A percentile compares a stretch with the other conserved stretches of the same genome.
These are phyloP conservation scores for Gymnocypris eckloni DNA, from an alignment of 2,797 vertebrate genomes.

Conservation along the genomic window DNA sequence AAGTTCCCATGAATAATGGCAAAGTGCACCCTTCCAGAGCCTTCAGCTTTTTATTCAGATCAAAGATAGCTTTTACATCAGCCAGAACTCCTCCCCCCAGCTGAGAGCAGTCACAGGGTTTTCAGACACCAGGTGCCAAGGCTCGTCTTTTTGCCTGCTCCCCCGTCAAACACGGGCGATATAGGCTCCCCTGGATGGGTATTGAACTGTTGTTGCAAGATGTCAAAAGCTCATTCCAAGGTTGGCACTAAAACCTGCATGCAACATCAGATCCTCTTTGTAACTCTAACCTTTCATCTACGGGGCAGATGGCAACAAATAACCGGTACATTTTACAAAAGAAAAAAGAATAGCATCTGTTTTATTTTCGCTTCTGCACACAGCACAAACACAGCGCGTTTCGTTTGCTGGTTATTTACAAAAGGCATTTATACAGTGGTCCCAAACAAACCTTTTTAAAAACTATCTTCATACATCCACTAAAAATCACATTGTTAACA, in stretches of 20 bases:
- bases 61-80: constrained; percentile 68
- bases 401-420: neutral
- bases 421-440: neutral
- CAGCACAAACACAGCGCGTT: neutral
- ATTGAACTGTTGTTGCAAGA: constrained; percentile 66
- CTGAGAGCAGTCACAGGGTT: constrained; percentile 62
- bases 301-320: constrained; percentile 46
- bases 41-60: constrained; percentile 71
- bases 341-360: constrained; percentile 25
- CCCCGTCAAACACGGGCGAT: constrained; percentile 54
- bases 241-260: constrained; percentile 54
- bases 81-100: constrained; percentile 59
- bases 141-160: constrained; percentile 55
- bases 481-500: neutral
- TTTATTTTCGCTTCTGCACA: neutral
- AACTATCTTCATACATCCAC: neutral
- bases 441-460: neutral
- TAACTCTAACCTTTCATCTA: constrained; percentile 49
- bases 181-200: constrained; percentile 57
- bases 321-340: constrained; percentile 29
- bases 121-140: constrained; percentile 63
- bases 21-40: constrained; percentile 62
- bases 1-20: constrained; percentile 67
- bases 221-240: constrained; percentile 60
- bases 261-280: constrained; percentile 51